These are phyloP conservation scores for Lacerta bilineata DNA, from an alignment of 2,797 vertebrate genomes.

Conservation along the genomic window DNA sequence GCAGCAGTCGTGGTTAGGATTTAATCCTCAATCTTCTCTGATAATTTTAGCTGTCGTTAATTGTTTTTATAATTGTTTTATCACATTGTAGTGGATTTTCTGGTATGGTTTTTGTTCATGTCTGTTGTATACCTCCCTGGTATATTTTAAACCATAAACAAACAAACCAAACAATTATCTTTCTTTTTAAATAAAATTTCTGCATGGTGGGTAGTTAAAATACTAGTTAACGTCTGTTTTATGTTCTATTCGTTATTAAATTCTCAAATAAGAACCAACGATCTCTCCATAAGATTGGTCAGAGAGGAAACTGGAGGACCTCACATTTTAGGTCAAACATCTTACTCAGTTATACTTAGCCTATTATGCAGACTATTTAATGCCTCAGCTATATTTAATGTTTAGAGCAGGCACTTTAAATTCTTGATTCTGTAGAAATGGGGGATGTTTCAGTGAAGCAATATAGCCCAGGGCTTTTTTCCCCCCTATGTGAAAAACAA, in stretches of 20 bases:
- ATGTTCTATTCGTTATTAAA: background rate
- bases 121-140: no score
- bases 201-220: background rate
- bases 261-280: background rate
- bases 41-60: no score
- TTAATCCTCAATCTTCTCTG: no score
- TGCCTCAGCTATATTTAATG: background rate
- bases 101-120: no score
- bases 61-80: no score
- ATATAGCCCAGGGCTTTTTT: background rate
- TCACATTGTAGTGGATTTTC: no score
- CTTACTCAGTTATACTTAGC: background rate
- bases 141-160: background rate
- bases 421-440: conserved; percentile 1
- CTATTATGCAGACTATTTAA: conserved; percentile 9
- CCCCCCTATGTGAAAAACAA: background rate
- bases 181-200: background rate
- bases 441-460: background rate
- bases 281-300: background rate
- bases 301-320: background rate
- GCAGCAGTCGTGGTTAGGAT: no score
- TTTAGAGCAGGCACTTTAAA: background rate
- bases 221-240: background rate
- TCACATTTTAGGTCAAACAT: conserved; percentile 15
- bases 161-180: background rate